Evolutionary conservation across 2,797 vertebrate genomes (phyloP).

Genomic region (Megaceryle alcyon): DNA sequence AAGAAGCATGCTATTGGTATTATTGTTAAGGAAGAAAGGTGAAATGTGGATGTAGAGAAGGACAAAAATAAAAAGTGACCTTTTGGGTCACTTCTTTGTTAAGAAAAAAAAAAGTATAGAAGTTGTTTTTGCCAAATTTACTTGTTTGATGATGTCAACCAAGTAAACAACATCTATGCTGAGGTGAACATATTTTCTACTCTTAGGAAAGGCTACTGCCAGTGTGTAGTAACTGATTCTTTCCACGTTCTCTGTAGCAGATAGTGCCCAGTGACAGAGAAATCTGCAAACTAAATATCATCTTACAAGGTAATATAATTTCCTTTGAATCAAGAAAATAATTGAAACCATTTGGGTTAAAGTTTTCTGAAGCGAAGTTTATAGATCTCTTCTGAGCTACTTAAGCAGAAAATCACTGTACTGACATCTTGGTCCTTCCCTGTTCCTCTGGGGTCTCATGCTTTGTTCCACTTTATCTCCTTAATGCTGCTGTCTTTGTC

Average conservation of each 20-base stretch:
- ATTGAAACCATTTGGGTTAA: background rate
- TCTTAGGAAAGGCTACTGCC: background rate
- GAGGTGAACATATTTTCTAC: background rate
- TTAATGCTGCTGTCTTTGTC: constrained; percentile 18
- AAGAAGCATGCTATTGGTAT: background rate
- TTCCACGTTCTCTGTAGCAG: background rate
- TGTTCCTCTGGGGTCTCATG: background rate
- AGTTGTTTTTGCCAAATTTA: background rate
- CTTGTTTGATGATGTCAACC: background rate
- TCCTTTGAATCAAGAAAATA: background rate
- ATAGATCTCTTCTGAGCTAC: constrained; percentile 19
- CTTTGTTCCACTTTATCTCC: constrained; percentile 28
- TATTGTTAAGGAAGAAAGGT: background rate
- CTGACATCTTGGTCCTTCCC: background rate
- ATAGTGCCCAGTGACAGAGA: background rate
- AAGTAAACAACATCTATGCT: background rate
- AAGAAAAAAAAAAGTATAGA: background rate
- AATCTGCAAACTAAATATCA: background rate
- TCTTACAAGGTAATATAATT: background rate
- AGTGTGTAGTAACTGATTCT: background rate
- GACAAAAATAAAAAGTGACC: background rate
- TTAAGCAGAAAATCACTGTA: constrained; percentile 41
- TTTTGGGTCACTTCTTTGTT: background rate
- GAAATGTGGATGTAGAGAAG: background rate
- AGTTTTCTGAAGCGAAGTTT: constrained; percentile 20